Evolutionary conservation across 1,140 invertebrate genomes (phyloP).

Genomic region (Eurosta solidaginis): DNA sequence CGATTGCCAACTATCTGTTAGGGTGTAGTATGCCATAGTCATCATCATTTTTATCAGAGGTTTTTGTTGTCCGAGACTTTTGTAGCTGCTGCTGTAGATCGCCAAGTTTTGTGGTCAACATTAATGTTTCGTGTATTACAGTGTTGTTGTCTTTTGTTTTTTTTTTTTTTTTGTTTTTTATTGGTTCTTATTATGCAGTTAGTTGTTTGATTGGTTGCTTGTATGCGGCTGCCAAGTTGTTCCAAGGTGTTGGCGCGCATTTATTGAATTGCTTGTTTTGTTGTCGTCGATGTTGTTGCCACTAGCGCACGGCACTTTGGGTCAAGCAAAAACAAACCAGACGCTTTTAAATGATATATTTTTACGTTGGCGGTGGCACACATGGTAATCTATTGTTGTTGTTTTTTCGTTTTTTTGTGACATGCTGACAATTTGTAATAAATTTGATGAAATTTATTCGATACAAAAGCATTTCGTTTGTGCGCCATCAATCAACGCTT

Average conservation of each 20-base stretch:
- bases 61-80: neutral
- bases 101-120: neutral
- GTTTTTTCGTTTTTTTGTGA: neutral
- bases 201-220: neutral
- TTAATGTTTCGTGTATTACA: neutral
- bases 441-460: conserved; percentile 55
- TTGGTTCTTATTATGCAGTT: neutral
- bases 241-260: neutral
- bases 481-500: conserved; percentile 49
- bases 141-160: neutral
- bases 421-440: conserved; percentile 42
- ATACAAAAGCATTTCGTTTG: conserved; percentile 52
- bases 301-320: neutral
- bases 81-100: neutral
- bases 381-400: neutral
- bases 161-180: too few relatives aligned
- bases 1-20: neutral
- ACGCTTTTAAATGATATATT: conserved; percentile 23
- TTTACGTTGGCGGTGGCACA: neutral
- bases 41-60: neutral
- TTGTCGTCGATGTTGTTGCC: neutral
- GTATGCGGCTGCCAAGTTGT: too few relatives aligned
- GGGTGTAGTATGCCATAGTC: neutral
- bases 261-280: neutral
- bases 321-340: neutral